Base-by-base conservation (phyloP, 2,113 vertebrate genomes). In the Nettapus auritus region DNA sequence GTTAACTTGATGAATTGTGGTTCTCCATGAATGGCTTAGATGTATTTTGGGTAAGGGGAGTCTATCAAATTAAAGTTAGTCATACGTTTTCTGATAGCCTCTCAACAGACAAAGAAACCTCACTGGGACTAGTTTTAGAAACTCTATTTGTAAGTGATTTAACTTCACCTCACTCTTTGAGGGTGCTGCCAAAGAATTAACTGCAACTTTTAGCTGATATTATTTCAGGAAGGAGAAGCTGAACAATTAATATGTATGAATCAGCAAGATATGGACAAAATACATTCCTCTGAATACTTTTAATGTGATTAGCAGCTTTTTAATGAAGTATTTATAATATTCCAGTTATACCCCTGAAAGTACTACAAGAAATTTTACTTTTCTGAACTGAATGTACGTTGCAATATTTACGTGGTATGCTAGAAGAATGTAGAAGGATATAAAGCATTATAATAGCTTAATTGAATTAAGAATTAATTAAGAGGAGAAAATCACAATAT, bases 1-100 rank as follows among this genome's bases (percentile, higher is more conserved):
- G 42, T 86, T 82, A 96, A 71, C 44, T 68, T 91, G 70, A 95
- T 89, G 50, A 78, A 74, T 77, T 88, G n/a, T 85, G 14, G 31
- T 91, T 23, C 7, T 73, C 44, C 33, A 85, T 31, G 82, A 94
- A 82, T 79, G 25, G n/a, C 33, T 92, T 89, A 64, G 77, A 88
- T 89, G 90, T 88, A 86, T 88, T 89, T 80, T 53, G 25, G 44
- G 11, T 86, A 82, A 94, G n/a, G 62, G 31, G 4, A 48, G 53
- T 79, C 44, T 82, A 63, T 74, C 29, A 88, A 85, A 91, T 94
- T 79, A 79, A 82, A 87, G n/a, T 64, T 87, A 68, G 82, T 59
- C 85, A 77, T 85, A 22, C 2, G 40, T 86, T 94, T 96, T 80
- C 23, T 68, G 57, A 67, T 55, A 80, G 11, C 22, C 55, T 76